Percentiles rank a stretch among this genome's conserved stretches.
These are phyloP conservation scores for Petrocephalus sullivani DNA, from an alignment of 2,797 vertebrate genomes.

Conservation along the genomic window DNA sequence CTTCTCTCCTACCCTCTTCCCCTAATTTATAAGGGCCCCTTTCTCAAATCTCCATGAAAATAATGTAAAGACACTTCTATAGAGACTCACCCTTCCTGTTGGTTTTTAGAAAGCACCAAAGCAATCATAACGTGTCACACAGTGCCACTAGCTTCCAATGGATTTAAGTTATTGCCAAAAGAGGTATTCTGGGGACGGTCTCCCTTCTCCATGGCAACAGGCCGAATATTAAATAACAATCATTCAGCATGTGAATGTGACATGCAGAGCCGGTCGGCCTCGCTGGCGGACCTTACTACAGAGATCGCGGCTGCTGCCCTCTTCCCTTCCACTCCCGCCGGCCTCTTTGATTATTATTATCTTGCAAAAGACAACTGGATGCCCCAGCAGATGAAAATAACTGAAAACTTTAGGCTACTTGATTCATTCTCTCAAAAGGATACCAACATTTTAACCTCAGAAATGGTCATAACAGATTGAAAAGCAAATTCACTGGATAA, in stretches of 20 bases:
- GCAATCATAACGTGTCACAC: constrained; percentile 14
- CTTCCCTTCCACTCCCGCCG: neutral
- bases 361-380: neutral
- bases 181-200: constrained; percentile 24
- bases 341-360: neutral
- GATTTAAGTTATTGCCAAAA: constrained; percentile 24
- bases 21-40: neutral
- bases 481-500: neutral
- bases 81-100: neutral
- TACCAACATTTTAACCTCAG: neutral
- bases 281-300: neutral
- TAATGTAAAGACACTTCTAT: neutral
- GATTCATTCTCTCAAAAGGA: neutral
- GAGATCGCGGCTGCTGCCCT: neutral
- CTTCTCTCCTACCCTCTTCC: neutral
- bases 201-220: constrained; percentile 42
- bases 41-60: neutral
- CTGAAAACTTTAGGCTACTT: neutral
- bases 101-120: neutral
- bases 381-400: neutral
- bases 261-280: constrained; percentile 18
- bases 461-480: neutral
- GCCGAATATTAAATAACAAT: constrained; percentile 35
- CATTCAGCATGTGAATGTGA: constrained; percentile 30
- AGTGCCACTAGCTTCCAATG: neutral